Percentiles rank a stretch among this genome's conserved stretches.
phyloP scores from a whole-genome alignment of 1,140 invertebrate species.

The Drosophila punjabiensis region DNA sequence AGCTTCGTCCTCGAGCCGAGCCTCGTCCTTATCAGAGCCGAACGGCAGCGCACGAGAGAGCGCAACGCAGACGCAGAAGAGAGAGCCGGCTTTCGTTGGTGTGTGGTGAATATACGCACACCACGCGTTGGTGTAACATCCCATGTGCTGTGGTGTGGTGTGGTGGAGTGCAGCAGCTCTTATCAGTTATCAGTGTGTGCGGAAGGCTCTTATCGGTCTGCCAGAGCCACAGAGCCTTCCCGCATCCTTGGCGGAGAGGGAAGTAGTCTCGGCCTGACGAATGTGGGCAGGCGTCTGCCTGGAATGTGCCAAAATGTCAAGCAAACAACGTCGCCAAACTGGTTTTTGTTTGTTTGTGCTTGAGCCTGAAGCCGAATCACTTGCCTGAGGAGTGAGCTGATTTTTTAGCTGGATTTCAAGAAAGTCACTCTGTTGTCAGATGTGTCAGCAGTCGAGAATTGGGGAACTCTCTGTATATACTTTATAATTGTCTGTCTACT shows the following conservation, averaged over 20 bases:
- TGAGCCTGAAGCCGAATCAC: constrained; percentile 11
- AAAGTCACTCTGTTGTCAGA: constrained; percentile 20
- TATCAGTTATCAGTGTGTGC: constrained; percentile 61
- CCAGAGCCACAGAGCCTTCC: constrained; percentile 2
- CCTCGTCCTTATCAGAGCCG: constrained; percentile 58
- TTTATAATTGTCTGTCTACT: neutral
- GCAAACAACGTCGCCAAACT: constrained; percentile 28
- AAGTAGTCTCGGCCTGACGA: constrained; percentile 33
- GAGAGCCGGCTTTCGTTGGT: constrained; percentile 73
- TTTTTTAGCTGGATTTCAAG: constrained; percentile 3
- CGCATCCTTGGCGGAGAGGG: constrained; percentile 12
- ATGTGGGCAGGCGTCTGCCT: constrained; percentile 46
- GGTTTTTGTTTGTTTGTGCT: constrained; percentile 32
- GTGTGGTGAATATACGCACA: constrained; percentile 56
- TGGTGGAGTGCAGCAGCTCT: constrained; percentile 17
- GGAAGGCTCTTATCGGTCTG: constrained; percentile 28
- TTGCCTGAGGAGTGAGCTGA: neutral
- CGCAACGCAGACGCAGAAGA: constrained; percentile 46
- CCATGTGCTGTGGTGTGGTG: constrained; percentile 33
- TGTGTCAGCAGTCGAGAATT: neutral
- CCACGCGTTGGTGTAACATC: constrained; percentile 58
- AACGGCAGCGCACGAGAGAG: constrained; percentile 20
- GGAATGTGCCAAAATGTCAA: constrained; percentile 50
- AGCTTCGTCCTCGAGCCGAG: constrained; percentile 12
- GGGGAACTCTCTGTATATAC: no score